Conservation (phyloP, 1,140 invertebrate genomes). For the Rhagoletis pomonella region DNA sequence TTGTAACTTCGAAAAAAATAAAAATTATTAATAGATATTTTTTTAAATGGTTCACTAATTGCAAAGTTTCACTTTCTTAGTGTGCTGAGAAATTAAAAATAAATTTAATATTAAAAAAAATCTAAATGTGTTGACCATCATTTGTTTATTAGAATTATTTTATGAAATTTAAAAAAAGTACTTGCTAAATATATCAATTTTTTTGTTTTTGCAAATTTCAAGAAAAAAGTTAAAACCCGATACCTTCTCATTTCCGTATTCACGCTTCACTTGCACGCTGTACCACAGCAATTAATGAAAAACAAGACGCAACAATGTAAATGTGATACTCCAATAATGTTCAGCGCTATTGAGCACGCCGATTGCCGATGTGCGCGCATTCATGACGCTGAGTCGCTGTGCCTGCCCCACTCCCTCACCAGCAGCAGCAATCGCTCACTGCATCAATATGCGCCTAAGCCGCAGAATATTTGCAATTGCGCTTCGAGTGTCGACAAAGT, state of each 20-base stretch:
- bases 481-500: not conserved
- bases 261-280: constrained; percentile 16
- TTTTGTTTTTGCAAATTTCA: no score
- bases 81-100: no score
- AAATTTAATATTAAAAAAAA: no score
- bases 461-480: constrained; percentile 8
- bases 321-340: constrained; percentile 3
- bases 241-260: not conserved
- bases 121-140: no score
- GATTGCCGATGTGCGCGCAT: not conserved
- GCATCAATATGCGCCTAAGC: not conserved
- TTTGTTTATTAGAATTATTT: no score
- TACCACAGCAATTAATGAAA: not conserved
- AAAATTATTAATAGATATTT: no score
- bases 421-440: not conserved
- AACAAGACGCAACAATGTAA: not conserved
- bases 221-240: no score
- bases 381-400: not conserved
- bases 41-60: no score
- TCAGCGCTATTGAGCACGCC: constrained; percentile 35
- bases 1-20: no score
- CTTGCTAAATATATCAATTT: no score
- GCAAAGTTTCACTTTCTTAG: no score
- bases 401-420: not conserved
- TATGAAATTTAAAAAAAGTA: no score